A percentile compares a stretch with the other conserved stretches of the same genome.
Evolutionary conservation across 2,113 vertebrate genomes (phyloP).

Genomic region (Tyrannus savana): DNA sequence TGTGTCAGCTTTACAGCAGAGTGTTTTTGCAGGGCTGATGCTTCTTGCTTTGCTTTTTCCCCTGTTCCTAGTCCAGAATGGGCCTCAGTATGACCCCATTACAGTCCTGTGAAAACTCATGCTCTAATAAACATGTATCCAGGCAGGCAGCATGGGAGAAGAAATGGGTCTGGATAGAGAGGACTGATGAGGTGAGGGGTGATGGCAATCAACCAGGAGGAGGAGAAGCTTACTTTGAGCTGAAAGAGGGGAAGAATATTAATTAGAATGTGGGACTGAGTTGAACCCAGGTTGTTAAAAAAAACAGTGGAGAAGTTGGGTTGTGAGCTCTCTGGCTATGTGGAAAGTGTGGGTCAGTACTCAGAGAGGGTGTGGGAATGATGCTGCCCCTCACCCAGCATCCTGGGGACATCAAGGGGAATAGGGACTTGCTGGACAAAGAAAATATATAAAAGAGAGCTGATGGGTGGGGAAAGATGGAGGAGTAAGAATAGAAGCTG

Average conservation of each 20-base stretch:
- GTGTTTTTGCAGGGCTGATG: not conserved
- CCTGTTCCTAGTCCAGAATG: not conserved
- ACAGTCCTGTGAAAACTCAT: not conserved
- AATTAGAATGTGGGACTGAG: not conserved
- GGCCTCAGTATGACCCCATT: not conserved
- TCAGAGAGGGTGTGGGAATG: not conserved
- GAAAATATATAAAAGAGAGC: fast-evolving
- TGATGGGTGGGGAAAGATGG: not conserved
- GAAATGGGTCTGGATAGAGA: not conserved
- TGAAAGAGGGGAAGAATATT: not conserved
- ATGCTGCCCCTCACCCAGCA: not conserved
- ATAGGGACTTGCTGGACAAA: not conserved
- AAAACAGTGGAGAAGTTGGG: not conserved
- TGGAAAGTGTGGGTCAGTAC: not conserved
- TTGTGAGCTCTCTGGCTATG: not conserved
- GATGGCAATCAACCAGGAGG: not conserved
- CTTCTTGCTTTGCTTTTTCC: not conserved
- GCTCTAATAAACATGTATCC: conserved; percentile 6
- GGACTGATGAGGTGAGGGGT: not conserved
- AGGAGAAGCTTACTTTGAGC: not conserved
- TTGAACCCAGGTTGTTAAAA: not conserved
- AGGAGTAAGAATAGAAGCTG: not conserved
- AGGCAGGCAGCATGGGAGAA: not conserved
- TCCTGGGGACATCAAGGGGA: not conserved
- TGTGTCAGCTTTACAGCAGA: not conserved